Evolutionary conservation across 1,140 invertebrate genomes (phyloP).

Genomic region (Drosophila truncata): DNA sequence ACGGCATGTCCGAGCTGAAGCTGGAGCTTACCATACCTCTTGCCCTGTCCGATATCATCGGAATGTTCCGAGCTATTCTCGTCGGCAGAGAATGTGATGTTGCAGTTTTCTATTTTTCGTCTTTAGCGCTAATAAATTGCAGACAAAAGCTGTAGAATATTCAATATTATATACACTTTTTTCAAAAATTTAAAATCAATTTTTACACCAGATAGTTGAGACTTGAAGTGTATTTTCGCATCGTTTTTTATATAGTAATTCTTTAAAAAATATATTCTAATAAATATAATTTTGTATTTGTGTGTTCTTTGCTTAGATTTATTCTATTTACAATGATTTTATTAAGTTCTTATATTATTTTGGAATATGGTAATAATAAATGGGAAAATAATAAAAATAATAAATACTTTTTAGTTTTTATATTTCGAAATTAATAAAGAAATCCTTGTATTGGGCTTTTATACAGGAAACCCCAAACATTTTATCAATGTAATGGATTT

Average conservation of each 20-base stretch:
- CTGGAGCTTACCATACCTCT: conserved; percentile 33
- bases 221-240: too few species aligned
- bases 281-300: too few species aligned
- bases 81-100: not conserved
- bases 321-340: too few species aligned
- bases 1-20: conserved; percentile 50
- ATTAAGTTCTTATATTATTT: too few species aligned
- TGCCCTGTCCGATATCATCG: not conserved
- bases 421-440: not conserved
- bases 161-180: not conserved
- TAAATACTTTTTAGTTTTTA: not conserved
- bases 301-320: too few species aligned
- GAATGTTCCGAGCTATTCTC: conserved; percentile 6
- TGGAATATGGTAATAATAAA: too few species aligned
- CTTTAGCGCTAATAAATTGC: conserved; percentile 6
- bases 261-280: too few species aligned
- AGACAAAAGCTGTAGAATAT: not conserved
- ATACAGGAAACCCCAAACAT: not conserved
- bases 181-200: not conserved
- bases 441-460: too few species aligned
- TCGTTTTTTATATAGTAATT: too few species aligned
- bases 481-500: too few species aligned
- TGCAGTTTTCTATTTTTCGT: not conserved
- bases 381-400: too few species aligned
- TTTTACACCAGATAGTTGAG: not conserved